Evolutionary conservation across 2,888 invertebrate genomes (phyloP), one percentile per base, ranked within the genome.

Genomic region (Drosophila meridiana): DNA sequence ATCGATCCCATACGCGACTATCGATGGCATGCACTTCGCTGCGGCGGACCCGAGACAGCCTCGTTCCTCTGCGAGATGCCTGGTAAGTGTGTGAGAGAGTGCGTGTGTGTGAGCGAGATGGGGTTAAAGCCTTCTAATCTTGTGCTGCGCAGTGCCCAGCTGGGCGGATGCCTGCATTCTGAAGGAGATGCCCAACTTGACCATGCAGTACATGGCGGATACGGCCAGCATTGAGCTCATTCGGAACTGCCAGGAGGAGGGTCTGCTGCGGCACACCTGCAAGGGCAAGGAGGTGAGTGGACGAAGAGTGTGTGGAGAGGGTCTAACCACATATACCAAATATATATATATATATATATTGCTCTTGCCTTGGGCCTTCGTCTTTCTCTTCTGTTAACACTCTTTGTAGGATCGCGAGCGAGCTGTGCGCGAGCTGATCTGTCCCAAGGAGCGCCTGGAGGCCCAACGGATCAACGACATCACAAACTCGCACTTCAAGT

Each of bases 1-100:
- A 95, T 96, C 69, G 96, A 96, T 92, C 96, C 97, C 2, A 94
- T 95, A 5, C 95, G 95, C 11, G 96, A 96, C 93, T 96, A 96
- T 93, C 95, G 96, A 76, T 97, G 96, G 97, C 96, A 96, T 89
- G 95, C 96, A 0, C 94, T 96, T 56, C 94, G 95, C 13, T 97
- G 97, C 87, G 96, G 96, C 11, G 96, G 96, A 32, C 96, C 96
- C 0, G 96, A 96, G 76, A 95, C 96, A 0, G 96, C 96, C 1
- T 95, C 96, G 8, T 97, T 97, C 92, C 95, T 97, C 75, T 97
- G 97, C 91, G 96, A 97, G 94, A 94, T 96, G 90, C 96, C 96
- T 87, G 96, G 96, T 96, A 94, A 92, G 91, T 65, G 36, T 11
- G 32, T 0, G 8, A 8, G 36, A 2, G 57, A 7, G 32, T 34